Base-by-base conservation (phyloP, 64 coral and sea anemone species). In the Hydrozoanthus tunicans region DNA sequence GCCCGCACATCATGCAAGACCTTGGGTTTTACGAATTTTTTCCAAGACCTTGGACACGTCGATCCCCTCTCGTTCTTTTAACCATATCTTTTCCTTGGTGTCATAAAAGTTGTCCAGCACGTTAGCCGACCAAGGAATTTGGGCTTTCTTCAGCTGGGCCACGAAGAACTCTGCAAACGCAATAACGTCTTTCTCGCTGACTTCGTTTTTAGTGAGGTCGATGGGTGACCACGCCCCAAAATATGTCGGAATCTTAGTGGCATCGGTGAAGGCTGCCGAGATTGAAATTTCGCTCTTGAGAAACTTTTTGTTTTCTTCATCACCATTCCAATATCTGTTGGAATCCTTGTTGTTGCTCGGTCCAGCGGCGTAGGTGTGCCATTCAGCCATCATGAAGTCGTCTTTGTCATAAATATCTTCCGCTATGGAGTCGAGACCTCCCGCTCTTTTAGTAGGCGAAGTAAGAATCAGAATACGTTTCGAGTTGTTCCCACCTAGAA, bases 81-180 rank as follows among this genome's bases (percentile, higher is more conserved):
- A 4, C 93, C 93, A 95, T 51, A 60, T 20, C 53, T 76, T 89
- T 12, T 81, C 56, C 58, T 72, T 59, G 9, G 93, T 91, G 82
- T 89, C 64, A 65, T 95, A 95, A 15, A 91, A 95, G 3, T 55
- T 10, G 51, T 95, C 90, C 8, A 95, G 81, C 3, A 95, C 93
- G 43, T 95, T 95, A 62, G 92, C 24, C 10, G 93, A 92, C 93
- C 93, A 95, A 3, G 93, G 74, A 68, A 95, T 91, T 6, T 73
- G 56, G 9, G 58, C 73, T 4, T 91, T 77, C 52, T 76, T 57
- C n/a, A 95, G 53, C 60, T 88, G 62, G 0, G 53, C 20, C 4
- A 53, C 83, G 82, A 95, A 95, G 73, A 74, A 95, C 6, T 59
- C 56, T 43, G 73, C 90, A 80, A 95, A 95, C 6, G 89, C 67